phyloP scores from a whole-genome alignment of 2,113 vertebrate species.

The Serranochromis macrocephalus region DNA sequence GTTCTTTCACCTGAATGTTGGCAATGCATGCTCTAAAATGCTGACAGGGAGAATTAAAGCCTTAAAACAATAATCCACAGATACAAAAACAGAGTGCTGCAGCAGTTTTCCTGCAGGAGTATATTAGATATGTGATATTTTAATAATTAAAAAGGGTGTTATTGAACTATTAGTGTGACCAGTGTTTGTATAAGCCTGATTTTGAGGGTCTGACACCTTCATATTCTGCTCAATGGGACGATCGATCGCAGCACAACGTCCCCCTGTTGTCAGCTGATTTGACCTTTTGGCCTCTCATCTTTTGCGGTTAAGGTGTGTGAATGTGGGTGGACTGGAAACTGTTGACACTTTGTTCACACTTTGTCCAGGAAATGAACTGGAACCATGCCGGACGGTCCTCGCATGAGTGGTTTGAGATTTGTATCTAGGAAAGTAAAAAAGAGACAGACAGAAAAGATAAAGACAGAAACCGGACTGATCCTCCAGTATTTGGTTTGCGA shows the following conservation, averaged over 20 bases:
- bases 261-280: constrained; percentile 15
- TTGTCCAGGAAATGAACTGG: constrained; percentile 51
- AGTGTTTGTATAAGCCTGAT: neutral
- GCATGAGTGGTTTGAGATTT: constrained; percentile 42
- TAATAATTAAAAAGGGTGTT: neutral
- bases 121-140: neutral
- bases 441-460: constrained; percentile 18
- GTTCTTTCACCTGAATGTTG: neutral
- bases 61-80: neutral
- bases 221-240: neutral
- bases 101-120: neutral
- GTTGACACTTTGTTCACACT: constrained; percentile 46
- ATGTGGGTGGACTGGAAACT: constrained; percentile 32
- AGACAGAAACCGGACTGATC: constrained; percentile 6
- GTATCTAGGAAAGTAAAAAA: constrained; percentile 12
- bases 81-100: neutral
- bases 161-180: neutral
- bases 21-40: neutral
- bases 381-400: constrained; percentile 29
- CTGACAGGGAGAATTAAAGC: neutral
- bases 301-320: neutral
- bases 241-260: constrained; percentile 6
- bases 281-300: constrained; percentile 37
- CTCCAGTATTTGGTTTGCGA: neutral
- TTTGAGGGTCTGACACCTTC: neutral